A percentile compares a stretch with the other conserved stretches of the same genome.
Evolutionary conservation across 2,797 vertebrate species (phyloP).

Genomic region (Hafferia zeledoni): DNA sequence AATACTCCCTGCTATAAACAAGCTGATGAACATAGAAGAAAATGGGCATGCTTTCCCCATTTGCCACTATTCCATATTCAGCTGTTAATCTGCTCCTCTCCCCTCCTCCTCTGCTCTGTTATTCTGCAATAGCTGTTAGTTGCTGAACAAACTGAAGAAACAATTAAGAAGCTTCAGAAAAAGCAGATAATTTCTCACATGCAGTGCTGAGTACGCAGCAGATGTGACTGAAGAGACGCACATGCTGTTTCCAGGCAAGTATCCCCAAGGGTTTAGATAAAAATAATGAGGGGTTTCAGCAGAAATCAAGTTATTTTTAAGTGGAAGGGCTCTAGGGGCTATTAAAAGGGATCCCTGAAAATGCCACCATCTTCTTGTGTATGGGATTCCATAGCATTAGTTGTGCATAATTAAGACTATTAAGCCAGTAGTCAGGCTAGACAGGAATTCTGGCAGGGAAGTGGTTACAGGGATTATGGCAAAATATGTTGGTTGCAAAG

Average conservation of each 20-base stretch:
- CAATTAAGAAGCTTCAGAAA: conserved; percentile 38
- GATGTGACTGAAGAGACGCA: conserved; percentile 36
- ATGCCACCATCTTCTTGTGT: background rate
- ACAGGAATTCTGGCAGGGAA: background rate
- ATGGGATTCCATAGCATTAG: background rate
- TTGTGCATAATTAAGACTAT: background rate
- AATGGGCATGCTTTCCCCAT: background rate
- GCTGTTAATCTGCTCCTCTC: background rate
- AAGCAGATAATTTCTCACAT: conserved; percentile 17
- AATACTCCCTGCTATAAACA: background rate
- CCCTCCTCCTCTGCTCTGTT: background rate
- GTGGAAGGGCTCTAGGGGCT: background rate
- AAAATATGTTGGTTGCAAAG: background rate
- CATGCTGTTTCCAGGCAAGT: conserved; percentile 26
- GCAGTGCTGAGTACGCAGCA: conserved; percentile 1
- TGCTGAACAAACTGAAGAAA: conserved; percentile 25
- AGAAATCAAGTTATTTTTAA: conserved; percentile 43
- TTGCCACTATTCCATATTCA: background rate
- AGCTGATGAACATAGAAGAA: background rate
- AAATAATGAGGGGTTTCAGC: conserved; percentile 26
- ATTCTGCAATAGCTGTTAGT: background rate
- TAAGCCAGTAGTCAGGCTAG: background rate
- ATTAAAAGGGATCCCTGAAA: background rate
- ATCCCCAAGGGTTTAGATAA: conserved; percentile 24
- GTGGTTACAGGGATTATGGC: background rate